These are phyloP conservation scores for Dusona sp. DNA, from an alignment of 2,888 invertebrate genomes.

Conservation along the genomic window DNA sequence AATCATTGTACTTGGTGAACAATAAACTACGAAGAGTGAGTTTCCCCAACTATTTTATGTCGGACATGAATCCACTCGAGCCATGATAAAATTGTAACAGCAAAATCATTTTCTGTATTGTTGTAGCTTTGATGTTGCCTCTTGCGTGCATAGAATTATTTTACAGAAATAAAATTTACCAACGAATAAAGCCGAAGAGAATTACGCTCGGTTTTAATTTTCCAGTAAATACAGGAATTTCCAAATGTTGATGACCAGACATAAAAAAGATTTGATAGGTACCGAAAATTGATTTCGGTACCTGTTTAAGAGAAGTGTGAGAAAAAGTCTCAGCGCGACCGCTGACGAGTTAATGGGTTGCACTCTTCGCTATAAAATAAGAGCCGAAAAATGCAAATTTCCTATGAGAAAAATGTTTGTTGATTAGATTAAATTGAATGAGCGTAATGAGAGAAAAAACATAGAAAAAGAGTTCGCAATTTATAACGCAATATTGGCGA, in stretches of 20 bases:
- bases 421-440: not conserved
- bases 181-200: not conserved
- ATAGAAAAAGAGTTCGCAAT: not conserved
- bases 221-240: not conserved
- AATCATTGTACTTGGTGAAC: not conserved
- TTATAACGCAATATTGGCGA: constrained; percentile 18
- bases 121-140: not conserved
- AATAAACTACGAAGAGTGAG: not conserved
- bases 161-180: not conserved
- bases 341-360: not conserved
- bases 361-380: not conserved
- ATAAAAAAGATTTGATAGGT: no score
- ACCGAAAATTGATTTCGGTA: no score
- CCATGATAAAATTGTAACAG: not conserved
- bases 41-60: not conserved
- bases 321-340: no score
- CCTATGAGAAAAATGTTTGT: not conserved
- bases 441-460: not conserved
- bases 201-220: not conserved
- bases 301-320: no score
- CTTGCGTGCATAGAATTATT: not conserved
- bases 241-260: not conserved
- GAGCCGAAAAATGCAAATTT: not conserved
- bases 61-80: not conserved
- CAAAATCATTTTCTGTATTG: not conserved